Base-by-base conservation (phyloP, 2,888 invertebrate species). In the Drosophila mulleri region DNA sequence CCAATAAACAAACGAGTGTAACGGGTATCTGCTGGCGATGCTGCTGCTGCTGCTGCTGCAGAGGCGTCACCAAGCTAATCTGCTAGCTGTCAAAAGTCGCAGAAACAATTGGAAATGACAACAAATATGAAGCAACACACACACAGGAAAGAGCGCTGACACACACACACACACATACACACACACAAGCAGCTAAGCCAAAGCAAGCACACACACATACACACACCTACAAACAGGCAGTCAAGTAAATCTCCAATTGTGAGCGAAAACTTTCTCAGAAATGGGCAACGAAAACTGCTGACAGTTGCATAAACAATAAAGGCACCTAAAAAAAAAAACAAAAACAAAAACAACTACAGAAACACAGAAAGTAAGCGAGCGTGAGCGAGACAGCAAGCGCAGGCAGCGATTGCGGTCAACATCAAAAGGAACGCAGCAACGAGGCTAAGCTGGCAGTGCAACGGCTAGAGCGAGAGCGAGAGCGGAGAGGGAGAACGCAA, bases 271-370 rank as follows among this genome's bases (percentile, higher is more conserved):
- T 83, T 78, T 23, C 71, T 74, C 72, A 72, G 76, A 57, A 75
- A 54, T 61, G 74, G 61, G 37, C 48, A 67, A 69, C 73, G 78
- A 87, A 87, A 84, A 85, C 87, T 87, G 84, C 84, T 85, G 84
- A 85, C 84, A 85, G 84, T 87, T 85, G 87, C 84, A 85, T 87
- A 85, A 85, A 85, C 87, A 85, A 85, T 85, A 85, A 84, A 72
- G 67, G 72, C 62, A 44, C 67, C 54, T 53, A 72, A 71, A 62
- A 61, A 32, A 52, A 41, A n/a, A 52, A 20, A 14, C 8, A 8
- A n/a, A 52, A 20, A 14, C 8, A 8, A 2, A 23, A 23, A 23
- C 20, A 23, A 41, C 26, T 6, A 26, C 26, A 39, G 35, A 42
- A 11, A 29, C 20, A 60, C 47, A 18, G 16, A 35, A n/a, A 26